Evolutionary conservation across 2,888 invertebrate genomes (phyloP), one percentile per base, ranked within the genome.

Genomic region (Seira sanloemensis): DNA sequence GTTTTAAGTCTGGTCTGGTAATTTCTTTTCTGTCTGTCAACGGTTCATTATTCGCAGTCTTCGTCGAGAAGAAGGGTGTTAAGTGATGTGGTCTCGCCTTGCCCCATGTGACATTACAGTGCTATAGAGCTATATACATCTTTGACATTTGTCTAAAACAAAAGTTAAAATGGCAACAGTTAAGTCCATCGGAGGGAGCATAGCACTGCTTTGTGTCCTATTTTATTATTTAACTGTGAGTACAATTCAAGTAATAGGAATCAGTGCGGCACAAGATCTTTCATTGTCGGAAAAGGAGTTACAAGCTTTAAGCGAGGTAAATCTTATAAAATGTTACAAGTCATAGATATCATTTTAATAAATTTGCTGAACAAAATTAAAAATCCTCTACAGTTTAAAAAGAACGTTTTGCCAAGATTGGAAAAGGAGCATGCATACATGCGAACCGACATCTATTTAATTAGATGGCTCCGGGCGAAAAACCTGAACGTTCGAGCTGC

Each of bases 321-420:
- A 9, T 37, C 5, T 37, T 37, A 37, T 37, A n/a, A n/a, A n/a
- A n/a, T n/a, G n/a, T n/a, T n/a, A n/a, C n/a, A n/a, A n/a, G n/a
- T n/a, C n/a, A n/a, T n/a, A n/a, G n/a, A n/a, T n/a, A n/a, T n/a
- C n/a, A n/a, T n/a, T n/a, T n/a, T n/a, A n/a, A n/a, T n/a, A n/a
- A n/a, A n/a, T n/a, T n/a, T n/a, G n/a, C n/a, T n/a, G n/a, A n/a
- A n/a, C n/a, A n/a, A n/a, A n/a, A n/a, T n/a, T n/a, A n/a, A n/a
- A n/a, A n/a, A n/a, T n/a, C n/a, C n/a, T n/a, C n/a, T n/a, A 0
- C 23, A 80, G 81, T 81, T 81, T n/a, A 81, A 71, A 19, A 54
- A 65, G 0, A 68, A 65, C 0, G 54, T 81, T 19, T 16, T 71
- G 16, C 76, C 81, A 0, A 19, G 54, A 9, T 18, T 81, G 71